phyloP scores from a whole-genome alignment of 2,888 invertebrate species.

The Heteropelma amictum region DNA sequence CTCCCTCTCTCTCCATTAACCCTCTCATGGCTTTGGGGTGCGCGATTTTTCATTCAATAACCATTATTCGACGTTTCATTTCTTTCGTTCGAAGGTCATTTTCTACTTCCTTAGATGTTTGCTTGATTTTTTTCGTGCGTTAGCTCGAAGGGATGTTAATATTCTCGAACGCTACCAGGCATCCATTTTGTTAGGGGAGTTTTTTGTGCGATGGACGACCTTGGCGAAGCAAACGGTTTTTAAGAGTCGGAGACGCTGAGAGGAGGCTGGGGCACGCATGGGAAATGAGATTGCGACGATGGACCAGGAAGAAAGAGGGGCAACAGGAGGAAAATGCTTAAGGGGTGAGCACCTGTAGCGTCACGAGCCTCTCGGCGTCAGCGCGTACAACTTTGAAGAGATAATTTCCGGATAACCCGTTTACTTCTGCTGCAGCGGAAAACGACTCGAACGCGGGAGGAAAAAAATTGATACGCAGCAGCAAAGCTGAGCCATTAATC shows the following conservation, averaged over 20 bases:
- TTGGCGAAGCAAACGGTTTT: constrained; percentile 23
- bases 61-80: no score
- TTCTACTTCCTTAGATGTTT: no score
- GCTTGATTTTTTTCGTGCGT: no score
- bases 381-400: constrained; percentile 18
- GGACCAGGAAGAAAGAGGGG: not conserved
- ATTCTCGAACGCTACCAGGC: no score
- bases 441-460: not conserved
- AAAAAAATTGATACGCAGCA: no score
- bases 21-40: not conserved
- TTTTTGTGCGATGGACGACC: constrained; percentile 19
- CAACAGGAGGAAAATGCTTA: not conserved
- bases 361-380: constrained; percentile 7
- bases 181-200: no score
- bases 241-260: not conserved
- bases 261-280: not conserved
- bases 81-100: no score
- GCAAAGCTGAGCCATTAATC: no score
- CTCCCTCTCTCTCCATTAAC: constrained; percentile 16
- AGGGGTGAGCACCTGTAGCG: constrained; percentile 31
- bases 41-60: no score
- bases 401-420: constrained; percentile 23
- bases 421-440: not conserved
- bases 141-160: no score
- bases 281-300: constrained; percentile 3